A percentile compares a stretch with the other conserved stretches of the same genome.
Evolutionary conservation across 2,888 invertebrate genomes (phyloP).

Genomic region (Stegana nigrithorax): DNA sequence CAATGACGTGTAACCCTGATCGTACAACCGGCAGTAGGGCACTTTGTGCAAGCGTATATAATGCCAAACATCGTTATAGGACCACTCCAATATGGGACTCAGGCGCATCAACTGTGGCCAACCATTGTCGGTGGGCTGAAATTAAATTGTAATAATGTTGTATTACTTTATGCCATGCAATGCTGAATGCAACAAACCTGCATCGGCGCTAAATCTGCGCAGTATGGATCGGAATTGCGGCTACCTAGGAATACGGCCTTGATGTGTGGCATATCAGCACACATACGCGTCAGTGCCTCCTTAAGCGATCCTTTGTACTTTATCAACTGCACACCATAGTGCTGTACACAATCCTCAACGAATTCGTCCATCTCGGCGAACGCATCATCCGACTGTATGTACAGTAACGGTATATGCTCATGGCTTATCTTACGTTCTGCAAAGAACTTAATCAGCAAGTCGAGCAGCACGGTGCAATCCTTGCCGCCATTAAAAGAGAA

Average conservation of each 20-base stretch:
- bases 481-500: conserved; percentile 98
- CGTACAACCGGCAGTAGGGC: conserved; percentile 92
- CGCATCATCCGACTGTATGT: conserved; percentile 82
- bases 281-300: conserved; percentile 75
- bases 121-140: conserved; percentile 82
- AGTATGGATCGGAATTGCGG: conserved; percentile 87
- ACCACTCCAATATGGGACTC: conserved; percentile 93
- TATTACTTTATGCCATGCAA: no score
- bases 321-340: conserved; percentile 81
- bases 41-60: conserved; percentile 83
- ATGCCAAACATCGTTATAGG: conserved; percentile 90
- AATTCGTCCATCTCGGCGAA: conserved; percentile 91
- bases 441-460: conserved; percentile 70
- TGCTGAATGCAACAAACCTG: no score
- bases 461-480: conserved; percentile 94
- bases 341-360: conserved; percentile 76
- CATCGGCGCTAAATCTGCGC: conserved; percentile 76
- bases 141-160: no score
- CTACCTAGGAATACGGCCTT: conserved; percentile 94
- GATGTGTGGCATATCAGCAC: conserved; percentile 72
- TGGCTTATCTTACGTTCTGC: conserved; percentile 62
- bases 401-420: conserved; percentile 77
- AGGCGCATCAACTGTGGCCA: conserved; percentile 94
- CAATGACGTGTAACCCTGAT: conserved; percentile 91
- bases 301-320: conserved; percentile 79